Percentiles rank a stretch among this genome's conserved stretches.
Evolutionary conservation across 2,888 invertebrate species (phyloP).

Genomic region (Gastracanthus pulcherrimus): DNA sequence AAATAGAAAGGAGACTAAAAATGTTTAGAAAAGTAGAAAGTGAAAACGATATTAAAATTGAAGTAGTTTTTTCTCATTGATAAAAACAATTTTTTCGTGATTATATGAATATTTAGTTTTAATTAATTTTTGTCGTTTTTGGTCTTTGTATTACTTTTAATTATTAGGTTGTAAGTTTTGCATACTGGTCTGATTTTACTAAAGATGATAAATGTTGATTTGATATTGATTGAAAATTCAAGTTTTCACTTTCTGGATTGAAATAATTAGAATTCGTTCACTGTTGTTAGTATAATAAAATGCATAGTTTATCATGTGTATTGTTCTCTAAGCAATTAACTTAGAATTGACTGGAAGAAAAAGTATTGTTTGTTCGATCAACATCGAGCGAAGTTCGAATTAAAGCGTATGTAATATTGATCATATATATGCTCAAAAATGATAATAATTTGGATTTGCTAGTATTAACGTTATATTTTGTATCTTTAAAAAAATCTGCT

Average conservation of each 20-base stretch:
- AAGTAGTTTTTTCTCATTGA: not conserved
- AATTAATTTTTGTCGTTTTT: not conserved
- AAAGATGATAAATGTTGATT: no score
- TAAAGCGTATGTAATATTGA: not conserved
- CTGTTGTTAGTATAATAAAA: conserved; percentile 19
- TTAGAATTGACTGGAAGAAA: not conserved
- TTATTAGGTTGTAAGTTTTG: no score
- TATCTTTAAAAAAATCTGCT: no score
- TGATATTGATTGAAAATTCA: no score
- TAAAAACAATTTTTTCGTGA: not conserved
- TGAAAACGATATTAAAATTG: conserved; percentile 6
- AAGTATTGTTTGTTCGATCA: not conserved
- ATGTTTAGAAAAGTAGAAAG: not conserved
- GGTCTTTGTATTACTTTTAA: not conserved
- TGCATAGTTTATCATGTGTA: conserved; percentile 22
- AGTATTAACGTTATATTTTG: not conserved
- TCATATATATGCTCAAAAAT: no score
- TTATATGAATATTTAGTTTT: no score
- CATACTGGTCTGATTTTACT: not conserved
- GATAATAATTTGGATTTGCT: not conserved
- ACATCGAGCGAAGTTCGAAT: not conserved
- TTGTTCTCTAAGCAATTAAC: conserved; percentile 2
- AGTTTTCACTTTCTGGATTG: not conserved
- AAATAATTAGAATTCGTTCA: conserved; percentile 16
- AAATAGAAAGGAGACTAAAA: conserved; percentile 1